Percentiles rank a stretch among this genome's conserved stretches.
These are phyloP conservation scores for Mus pahari DNA, from an alignment of 2,113 vertebrate genomes.

Conservation along the genomic window DNA sequence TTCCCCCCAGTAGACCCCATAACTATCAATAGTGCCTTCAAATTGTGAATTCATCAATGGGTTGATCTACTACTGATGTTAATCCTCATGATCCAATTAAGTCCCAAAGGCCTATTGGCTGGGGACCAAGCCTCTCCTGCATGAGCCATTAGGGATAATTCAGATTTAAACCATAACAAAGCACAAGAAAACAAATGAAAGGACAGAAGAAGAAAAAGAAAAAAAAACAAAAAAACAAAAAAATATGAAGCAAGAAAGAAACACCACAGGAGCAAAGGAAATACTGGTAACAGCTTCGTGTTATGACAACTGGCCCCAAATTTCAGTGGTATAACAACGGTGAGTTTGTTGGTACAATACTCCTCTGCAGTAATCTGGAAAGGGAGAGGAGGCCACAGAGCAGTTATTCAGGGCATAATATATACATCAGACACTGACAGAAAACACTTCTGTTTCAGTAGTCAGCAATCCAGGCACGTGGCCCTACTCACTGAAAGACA, in stretches of 20 bases:
- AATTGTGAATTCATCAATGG: background rate
- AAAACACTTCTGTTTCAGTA: conserved; percentile 46
- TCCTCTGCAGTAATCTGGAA: background rate
- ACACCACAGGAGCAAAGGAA: background rate
- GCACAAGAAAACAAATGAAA: conserved; percentile 47
- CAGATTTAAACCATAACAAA: background rate
- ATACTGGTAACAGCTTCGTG: background rate
- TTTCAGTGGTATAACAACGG: background rate
- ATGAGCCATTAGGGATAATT: background rate
- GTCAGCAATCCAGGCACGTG: background rate
- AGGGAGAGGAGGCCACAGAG: background rate
- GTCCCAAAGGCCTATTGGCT: background rate
- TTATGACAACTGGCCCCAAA: background rate
- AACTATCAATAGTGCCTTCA: background rate
- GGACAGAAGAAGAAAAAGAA: background rate
- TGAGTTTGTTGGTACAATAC: background rate
- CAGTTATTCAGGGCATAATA: background rate
- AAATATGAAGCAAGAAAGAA: background rate
- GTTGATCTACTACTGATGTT: fast-evolving
- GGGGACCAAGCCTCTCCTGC: background rate
- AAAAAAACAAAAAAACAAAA: background rate
- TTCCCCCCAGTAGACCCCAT: too few species aligned
- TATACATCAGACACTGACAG: background rate
- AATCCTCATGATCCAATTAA: background rate
- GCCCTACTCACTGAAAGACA: background rate